Base-by-base conservation (phyloP, 2,888 invertebrate genomes). In the Diadegma fenestrale region DNA sequence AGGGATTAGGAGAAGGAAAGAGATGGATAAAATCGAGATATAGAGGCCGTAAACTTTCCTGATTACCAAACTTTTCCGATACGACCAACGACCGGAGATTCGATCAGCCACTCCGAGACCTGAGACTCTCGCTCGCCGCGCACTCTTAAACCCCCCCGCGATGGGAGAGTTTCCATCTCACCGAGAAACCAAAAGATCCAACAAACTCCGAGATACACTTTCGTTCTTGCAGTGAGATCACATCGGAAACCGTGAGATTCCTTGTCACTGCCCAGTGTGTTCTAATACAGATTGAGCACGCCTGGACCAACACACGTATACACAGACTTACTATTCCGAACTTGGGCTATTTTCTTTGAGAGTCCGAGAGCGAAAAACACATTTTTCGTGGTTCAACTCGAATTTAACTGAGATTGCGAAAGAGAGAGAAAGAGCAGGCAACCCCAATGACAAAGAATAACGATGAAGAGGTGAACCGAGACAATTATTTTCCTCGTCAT, bases 51-150 rank as follows among this genome's bases (percentile, higher is more conserved):
- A 90, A 91, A 92, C 91, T 91, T 92, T 91, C 88, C 90, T 90
- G 91, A 92, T 92, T 92, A 91, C 91, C 89, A 88, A 92, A 92
- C 90, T 91, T 92, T 92, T 91, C 91, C 90, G 91, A 91, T 92
- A 90, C 90, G 87, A 89, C 90, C 90, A 91, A 92, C 90, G 91
- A 90, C 90, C 90, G 79, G 88, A 90, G 89, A 90, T 91, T 91
- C 88, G 90, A 91, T 90, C 89, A 88, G 88, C 88, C 87, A 71
- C 88, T 54, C 58, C 66, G 45, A n/a, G n/a, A 80, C 22, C 43
- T 43, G 64, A 51, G 83, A 63, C n/a, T 63, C 63, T 71, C 66
- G 26, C 61, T n/a, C n/a, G 19, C 22, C 63, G 63, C 68, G 58
- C 19, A 66, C 71, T 71, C 75, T 51, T 76, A 71, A 80, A 51